Evolutionary conservation across 92 coral and sea anemone genomes (phyloP), one percentile per base, ranked within the genome.

Genomic region (Muricea muricata): DNA sequence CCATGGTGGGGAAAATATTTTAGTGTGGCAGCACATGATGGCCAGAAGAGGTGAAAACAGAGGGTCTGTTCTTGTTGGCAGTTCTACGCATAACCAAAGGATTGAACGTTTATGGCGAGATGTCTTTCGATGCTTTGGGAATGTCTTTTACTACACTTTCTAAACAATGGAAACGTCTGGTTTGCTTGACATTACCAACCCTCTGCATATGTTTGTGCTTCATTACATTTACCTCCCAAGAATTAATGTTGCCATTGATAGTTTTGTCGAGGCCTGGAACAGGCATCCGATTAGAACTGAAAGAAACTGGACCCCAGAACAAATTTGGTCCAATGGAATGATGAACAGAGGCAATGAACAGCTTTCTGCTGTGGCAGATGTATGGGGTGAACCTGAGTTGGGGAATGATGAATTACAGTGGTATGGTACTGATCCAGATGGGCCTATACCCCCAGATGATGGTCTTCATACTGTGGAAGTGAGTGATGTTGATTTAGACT

Each of bases 271-370:
- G 12, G 89, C 91, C 70, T 92, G 91, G 91, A 92, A 92, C 71
- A 86, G 82, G 60, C 94, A 92, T 82, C 94, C 92, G 1, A 77
- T 92, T 3, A 78, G 92, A 41, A 92, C 94, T 3, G 94, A 86
- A 68, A 69, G 88, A 45, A 91, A 92, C 78, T 92, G 94, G 91
- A 75, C 85, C 25, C 92, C 90, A 25, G 91, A 92, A 65, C 90
- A 89, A 65, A 78, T 89, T 7, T 92, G 94, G 92, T 86, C 85
- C 74, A 89, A 92, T 86, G 91, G 89, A 47, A 92, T 89, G 92
- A 89, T 92, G 72, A 88, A 78, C 89, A 89, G 88, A 86, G 87
- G 55, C 35, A 92, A 92, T 58, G 69, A 40, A 66, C 72, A 84
- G 60, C 89, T 89, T 81, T 48, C 65, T 65, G 90, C 94, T 77